Base-by-base conservation (phyloP, 2,888 invertebrate genomes). In the Aleiodes leptofemur region DNA sequence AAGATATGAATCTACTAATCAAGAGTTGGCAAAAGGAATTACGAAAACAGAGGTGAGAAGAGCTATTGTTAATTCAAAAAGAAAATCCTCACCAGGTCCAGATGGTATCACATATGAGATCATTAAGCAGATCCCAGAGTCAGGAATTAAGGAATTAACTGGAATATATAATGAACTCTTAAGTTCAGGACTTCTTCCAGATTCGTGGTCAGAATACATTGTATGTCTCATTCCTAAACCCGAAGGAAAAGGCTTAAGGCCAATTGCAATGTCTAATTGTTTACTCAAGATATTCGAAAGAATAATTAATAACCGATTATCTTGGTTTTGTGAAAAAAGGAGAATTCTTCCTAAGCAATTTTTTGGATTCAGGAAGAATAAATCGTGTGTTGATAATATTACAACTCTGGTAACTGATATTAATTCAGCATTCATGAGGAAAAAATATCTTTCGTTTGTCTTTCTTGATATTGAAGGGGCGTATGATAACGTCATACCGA, bases 401-500 rank as follows among this genome's bases (percentile, higher is more conserved):
- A 50, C 69, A 0, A 51, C 70, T 0, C 14, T 74, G 11, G 16
- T 16, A 2, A 61, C 69, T 1, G 72, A 72, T 16, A 48, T 75
- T 6, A 48, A n/a, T 11, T 16, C 34, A 43, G 55, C 59, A 13
- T 69, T 64, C 4, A 31, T 9, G 11, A 4, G 51, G 14, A 56
- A 34, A 7, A 55, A 72, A 4, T 34, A 48, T 4, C 16, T 64
- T 0, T 68, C 55, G 4, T 74, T 43, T 1, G 50, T 72, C 0
- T 77, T 77, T 14, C 14, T 75, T 0, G 74, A 74, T 48, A 77
- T 74, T 3, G 51, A 77, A 34, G 72, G 59, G 1, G 74, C 77
- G 1, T 74, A 57, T 31, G 72, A 74, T 16, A 74, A 71, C 14
- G 74, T 77, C 16, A n/a, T 66, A 8, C 66, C 66, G 0, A 7